phyloP scores from a whole-genome alignment of 2,888 invertebrate genomes.

The Entomobrya multifasciata region DNA sequence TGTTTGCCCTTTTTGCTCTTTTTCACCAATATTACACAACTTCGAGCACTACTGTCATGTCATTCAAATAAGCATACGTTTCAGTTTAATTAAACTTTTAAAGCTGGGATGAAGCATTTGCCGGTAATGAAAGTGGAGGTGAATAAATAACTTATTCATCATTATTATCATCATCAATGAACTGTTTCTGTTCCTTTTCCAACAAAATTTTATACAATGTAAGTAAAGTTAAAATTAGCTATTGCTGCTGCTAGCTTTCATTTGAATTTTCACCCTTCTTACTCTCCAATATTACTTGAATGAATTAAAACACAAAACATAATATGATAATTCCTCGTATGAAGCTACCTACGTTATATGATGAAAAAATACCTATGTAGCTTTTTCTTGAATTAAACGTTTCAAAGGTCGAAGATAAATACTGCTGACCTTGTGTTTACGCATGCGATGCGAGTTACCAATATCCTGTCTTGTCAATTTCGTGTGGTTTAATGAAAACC shows the following conservation, averaged over 20 bases:
- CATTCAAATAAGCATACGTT: neutral
- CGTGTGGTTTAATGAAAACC: no score
- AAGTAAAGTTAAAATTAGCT: neutral
- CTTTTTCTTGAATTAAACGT: no score
- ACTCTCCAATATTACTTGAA: conserved; percentile 5
- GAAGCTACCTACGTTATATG: no score
- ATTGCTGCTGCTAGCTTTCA: neutral
- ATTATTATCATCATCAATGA: conserved; percentile 7
- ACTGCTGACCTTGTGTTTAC: no score
- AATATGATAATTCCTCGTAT: no score
- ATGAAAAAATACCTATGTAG: no score
- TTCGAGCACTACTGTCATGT: neutral
- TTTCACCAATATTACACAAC: neutral
- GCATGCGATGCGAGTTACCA: no score
- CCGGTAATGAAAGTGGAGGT: neutral
- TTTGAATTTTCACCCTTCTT: neutral
- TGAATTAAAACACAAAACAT: conserved; percentile 5
- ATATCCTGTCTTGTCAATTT: no score
- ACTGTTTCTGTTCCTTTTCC: neutral
- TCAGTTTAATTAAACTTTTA: conserved; percentile 37
- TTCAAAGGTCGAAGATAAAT: no score
- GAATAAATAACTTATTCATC: conserved; percentile 44
- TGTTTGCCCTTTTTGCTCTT: conserved; percentile 2
- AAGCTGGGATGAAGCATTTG: neutral
- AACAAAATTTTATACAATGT: conserved; percentile 25